phyloP scores from a whole-genome alignment of 2,888 invertebrate genomes.

The Parapristionchus giblindavisi region DNA sequence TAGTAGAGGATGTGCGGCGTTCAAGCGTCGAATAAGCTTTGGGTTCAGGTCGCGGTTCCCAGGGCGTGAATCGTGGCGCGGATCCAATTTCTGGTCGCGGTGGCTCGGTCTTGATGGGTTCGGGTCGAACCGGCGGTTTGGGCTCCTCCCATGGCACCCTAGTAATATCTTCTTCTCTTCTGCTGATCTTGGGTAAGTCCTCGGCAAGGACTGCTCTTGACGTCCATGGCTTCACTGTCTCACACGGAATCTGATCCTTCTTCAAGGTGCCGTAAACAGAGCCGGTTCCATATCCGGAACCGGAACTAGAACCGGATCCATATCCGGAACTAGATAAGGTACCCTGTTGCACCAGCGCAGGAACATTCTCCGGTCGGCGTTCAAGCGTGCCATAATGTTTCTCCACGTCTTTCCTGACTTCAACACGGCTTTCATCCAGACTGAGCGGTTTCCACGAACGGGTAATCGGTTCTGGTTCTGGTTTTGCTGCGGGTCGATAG shows the following conservation, averaged over 20 bases:
- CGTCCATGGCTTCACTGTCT: slow-evolving; percentile 3
- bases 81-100: not conserved
- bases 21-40: not conserved
- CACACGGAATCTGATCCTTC: not conserved
- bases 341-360: no score
- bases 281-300: no score
- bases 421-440: slow-evolving; percentile 31
- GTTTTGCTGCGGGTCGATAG: not conserved
- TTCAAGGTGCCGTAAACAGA: not conserved
- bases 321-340: no score
- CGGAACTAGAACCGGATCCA: no score
- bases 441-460: slow-evolving; percentile 34
- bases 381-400: not conserved
- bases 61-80: not conserved
- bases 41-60: not conserved
- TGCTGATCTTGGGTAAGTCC: no score
- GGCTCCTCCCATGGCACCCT: no score
- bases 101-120: no score
- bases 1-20: not conserved
- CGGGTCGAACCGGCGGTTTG: no score
- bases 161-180: no score
- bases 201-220: not conserved
- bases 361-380: no score
- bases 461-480: not conserved
- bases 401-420: slow-evolving; percentile 31